Percentiles rank a stretch among this genome's conserved stretches.
phyloP scores from a whole-genome alignment of 2,797 vertebrate species.

The Apogon hyalosoma region DNA sequence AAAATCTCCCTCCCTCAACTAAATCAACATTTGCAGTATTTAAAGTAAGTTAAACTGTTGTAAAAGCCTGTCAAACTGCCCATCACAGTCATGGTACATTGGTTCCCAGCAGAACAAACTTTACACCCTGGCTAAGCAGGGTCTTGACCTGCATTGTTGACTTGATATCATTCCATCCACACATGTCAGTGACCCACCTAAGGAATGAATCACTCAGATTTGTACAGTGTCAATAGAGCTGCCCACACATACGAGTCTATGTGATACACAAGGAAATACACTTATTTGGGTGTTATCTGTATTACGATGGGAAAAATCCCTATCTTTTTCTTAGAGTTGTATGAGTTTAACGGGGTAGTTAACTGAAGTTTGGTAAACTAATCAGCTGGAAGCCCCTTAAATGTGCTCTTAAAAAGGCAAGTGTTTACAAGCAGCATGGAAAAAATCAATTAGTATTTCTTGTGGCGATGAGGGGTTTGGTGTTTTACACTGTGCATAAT shows the following conservation, averaged over 20 bases:
- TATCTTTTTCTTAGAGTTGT: neutral
- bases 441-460: too few species aligned
- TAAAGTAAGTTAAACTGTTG: too few species aligned
- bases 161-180: constrained; percentile 39
- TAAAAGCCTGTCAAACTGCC: constrained; percentile 16
- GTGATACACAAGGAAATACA: constrained; percentile 13
- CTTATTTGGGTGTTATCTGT: neutral
- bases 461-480: too few species aligned
- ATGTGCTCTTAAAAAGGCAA: too few species aligned
- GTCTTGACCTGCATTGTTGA: constrained; percentile 26
- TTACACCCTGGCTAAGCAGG: constrained; percentile 35
- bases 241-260: constrained; percentile 12
- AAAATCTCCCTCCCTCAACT: neutral
- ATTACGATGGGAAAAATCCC: neutral
- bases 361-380: neutral
- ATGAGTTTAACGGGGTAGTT: neutral
- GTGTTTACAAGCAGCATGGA: too few species aligned
- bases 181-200: constrained; percentile 43
- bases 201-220: constrained; percentile 39
- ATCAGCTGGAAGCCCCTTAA: neutral
- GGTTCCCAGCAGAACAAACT: constrained; percentile 39
- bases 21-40: neutral
- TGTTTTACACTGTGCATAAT: too few species aligned
- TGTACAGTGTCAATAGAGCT: constrained; percentile 14
- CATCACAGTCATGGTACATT: constrained; percentile 27